Evolutionary conservation across 2,113 vertebrate species (phyloP).

Genomic region (human (Homo sapiens)): GRCh38 chr15:51503501-51504000

Average conservation of each 20-base stretch:
- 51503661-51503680: not conserved
- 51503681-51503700: not conserved
- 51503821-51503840: not conserved
- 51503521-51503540: not conserved
- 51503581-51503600: not conserved
- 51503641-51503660: not conserved
- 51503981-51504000: not conserved
- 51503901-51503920: constrained; percentile 7
- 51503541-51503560: not conserved
- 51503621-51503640: not conserved
- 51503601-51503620: not conserved
- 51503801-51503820: not conserved
- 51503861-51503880: not conserved
- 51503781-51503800: not conserved
- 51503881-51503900: constrained; percentile 31
- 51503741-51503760: not conserved
- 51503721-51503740: not conserved
- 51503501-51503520: not conserved
- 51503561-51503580: not conserved
- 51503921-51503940: not conserved
- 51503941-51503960: constrained; percentile 26
- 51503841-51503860: not conserved
- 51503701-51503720: not conserved
- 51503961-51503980: not conserved
- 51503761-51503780: not conserved